Base-by-base conservation (phyloP, 2,797 vertebrate species). In the Atherinosoma microstoma region DNA sequence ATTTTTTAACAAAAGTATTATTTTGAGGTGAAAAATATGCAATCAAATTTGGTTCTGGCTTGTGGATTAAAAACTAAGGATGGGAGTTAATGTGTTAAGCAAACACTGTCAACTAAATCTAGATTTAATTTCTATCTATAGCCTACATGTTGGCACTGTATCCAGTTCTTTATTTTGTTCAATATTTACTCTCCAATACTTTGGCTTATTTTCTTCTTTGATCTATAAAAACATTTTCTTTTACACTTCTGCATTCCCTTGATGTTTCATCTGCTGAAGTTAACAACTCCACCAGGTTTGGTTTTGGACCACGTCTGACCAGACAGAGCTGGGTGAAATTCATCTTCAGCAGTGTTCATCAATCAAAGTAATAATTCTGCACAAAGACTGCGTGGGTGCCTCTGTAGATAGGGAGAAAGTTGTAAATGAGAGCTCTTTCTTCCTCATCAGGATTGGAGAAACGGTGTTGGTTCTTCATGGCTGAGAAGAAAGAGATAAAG, bases 361-460 rank as follows among this genome's bases (percentile, higher is more conserved):
- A 87, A 20, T 87, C 80, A 34, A 89, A 89, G 80, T 92, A 92
- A 53, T 92, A 92, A 63, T 40, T 91, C 77, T 93, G 92, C 64
- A 88, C 27, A 29, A 92, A 93, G 22, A 88, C 8, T 1, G 45
- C 10, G 0, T 64, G 0, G 1, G 0, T 6, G 29, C 87, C 82
- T 63, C 27, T 67, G 79, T 47, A 91, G 29, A 85, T 18, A 0
- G 92, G 88, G 40, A 45, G 42, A 64, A 71, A 90, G 81, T 91
- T 93, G 84, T 91, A 92, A 73, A 93, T 93, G 30, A 93, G 89
- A 15, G 88, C 85, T 34, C 1, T 30, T 20, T 86, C 80, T 15
- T 93, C 91, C 45, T 93, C 91, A 22, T 0, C 38, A 0, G 38
- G 34, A 29, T 67, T 86, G 30, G 86, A 45, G 73, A 91, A 93